A percentile compares a stretch with the other conserved stretches of the same genome.
phyloP scores from a whole-genome alignment of 2,888 invertebrate genomes.

The Diadromus collaris region DNA sequence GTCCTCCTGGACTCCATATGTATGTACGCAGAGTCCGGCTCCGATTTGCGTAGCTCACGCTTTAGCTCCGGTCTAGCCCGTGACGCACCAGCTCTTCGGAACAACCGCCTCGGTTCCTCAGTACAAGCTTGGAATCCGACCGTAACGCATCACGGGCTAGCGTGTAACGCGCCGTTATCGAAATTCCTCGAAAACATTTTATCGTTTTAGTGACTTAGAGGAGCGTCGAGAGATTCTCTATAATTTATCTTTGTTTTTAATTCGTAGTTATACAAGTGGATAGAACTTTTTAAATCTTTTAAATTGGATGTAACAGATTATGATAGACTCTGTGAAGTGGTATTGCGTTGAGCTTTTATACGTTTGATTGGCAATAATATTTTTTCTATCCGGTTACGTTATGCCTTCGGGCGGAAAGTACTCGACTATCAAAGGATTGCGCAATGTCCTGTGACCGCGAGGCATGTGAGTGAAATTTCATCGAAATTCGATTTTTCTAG shows the following conservation, averaged over 20 bases:
- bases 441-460: slow-evolving; percentile 60
- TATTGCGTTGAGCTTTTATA: background rate
- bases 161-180: background rate
- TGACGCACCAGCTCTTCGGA: slow-evolving; percentile 11
- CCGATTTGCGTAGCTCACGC: slow-evolving; percentile 49
- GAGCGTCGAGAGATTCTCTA: background rate
- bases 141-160: slow-evolving; percentile 2
- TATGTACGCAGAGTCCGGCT: slow-evolving; percentile 38
- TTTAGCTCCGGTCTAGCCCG: slow-evolving; percentile 8
- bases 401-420: slow-evolving; percentile 28
- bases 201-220: background rate
- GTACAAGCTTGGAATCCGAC: slow-evolving; percentile 44
- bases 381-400: slow-evolving; percentile 33
- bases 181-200: background rate
- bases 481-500: background rate
- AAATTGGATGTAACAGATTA: background rate
- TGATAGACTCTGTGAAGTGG: slow-evolving; percentile 1
- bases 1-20: slow-evolving; percentile 3
- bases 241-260: background rate
- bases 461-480: slow-evolving; percentile 53
- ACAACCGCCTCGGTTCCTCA: slow-evolving; percentile 30
- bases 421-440: slow-evolving; percentile 18
- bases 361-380: background rate
- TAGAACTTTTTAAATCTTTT: background rate
- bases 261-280: background rate